A percentile compares a stretch with the other conserved stretches of the same genome.
Conservation (phyloP, 1,140 invertebrate species). For the Cataglyphis hispanica region DNA sequence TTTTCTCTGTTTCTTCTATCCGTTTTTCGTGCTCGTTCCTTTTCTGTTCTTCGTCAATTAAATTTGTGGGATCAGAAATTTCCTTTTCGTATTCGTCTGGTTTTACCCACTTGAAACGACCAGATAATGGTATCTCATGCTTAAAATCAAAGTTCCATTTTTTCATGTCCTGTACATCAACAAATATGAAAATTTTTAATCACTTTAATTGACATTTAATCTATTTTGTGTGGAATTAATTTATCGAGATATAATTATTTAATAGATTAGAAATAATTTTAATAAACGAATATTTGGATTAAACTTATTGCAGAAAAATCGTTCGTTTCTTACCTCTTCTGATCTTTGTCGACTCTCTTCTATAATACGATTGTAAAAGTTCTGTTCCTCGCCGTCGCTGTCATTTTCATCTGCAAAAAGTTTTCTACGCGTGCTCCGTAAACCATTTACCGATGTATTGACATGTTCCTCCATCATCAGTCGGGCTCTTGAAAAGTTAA, state of each 20-base stretch:
- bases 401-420: constrained; percentile 76
- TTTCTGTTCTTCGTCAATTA: neutral
- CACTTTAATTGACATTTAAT: neutral
- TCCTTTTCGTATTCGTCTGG: constrained; percentile 75
- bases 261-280: neutral
- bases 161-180: constrained; percentile 75
- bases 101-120: constrained; percentile 79
- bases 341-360: constrained; percentile 68
- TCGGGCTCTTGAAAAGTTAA: constrained; percentile 74
- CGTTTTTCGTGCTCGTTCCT: constrained; percentile 21
- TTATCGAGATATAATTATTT: constrained; percentile 10
- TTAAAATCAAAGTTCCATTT: constrained; percentile 85
- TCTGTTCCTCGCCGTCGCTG: constrained; percentile 54
- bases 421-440: constrained; percentile 76
- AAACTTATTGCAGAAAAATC: neutral
- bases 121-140: constrained; percentile 78
- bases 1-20: neutral
- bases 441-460: constrained; percentile 42
- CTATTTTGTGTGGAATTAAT: neutral
- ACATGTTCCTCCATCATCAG: constrained; percentile 81
- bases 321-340: constrained; percentile 73
- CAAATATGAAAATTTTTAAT: constrained; percentile 9
- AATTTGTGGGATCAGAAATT: constrained; percentile 44
- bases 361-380: constrained; percentile 62
- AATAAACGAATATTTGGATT: neutral